These are phyloP conservation scores for Sebastes diaconus DNA, from an alignment of 2,797 vertebrate genomes.

Conservation along the genomic window DNA sequence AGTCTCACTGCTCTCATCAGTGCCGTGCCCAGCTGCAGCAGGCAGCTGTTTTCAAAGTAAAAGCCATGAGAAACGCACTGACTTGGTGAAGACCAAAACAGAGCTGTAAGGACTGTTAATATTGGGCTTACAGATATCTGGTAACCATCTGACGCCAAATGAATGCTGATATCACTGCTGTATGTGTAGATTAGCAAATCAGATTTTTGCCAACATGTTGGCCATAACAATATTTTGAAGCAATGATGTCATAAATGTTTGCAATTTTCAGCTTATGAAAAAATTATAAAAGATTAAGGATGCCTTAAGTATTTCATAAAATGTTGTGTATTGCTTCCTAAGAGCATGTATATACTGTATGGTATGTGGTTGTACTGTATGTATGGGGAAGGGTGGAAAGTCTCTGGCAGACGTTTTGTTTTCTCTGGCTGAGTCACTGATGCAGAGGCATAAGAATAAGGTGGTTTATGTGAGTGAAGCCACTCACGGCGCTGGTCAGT, in stretches of 20 bases:
- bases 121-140: neutral
- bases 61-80: neutral
- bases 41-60: neutral
- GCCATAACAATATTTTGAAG: neutral
- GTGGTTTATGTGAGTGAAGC: conserved; percentile 22
- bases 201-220: neutral
- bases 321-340: neutral
- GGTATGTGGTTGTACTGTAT: neutral
- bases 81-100: neutral
- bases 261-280: neutral
- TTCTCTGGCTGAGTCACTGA: conserved; percentile 40
- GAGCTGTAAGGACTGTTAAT: neutral
- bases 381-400: neutral
- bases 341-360: neutral
- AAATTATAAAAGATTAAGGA: neutral
- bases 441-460: conserved; percentile 32
- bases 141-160: neutral
- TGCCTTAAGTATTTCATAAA: neutral
- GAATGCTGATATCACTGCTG: neutral
- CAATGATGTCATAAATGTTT: neutral
- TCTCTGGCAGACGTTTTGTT: neutral
- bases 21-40: neutral
- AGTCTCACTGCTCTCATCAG: too few relatives aligned
- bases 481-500: conserved; percentile 43
- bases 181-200: neutral